Base-by-base conservation (phyloP, 2,113 vertebrate genomes). In the Aythya baeri region DNA sequence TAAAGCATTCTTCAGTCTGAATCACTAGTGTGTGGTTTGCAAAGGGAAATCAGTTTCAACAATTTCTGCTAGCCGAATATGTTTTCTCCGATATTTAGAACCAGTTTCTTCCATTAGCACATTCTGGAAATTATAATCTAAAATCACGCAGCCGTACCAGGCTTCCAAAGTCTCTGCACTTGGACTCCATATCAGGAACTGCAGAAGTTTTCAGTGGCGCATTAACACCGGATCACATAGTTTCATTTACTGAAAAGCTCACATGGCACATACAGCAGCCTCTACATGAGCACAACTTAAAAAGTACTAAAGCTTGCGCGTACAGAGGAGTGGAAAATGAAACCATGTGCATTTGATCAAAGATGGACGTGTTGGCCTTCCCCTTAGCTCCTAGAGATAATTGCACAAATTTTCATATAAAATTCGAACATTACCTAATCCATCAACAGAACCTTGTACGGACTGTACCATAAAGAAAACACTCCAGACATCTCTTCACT, bases 1-100 rank as follows among this genome's bases (percentile, higher is more conserved):
- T 81, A 82, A 63, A 92, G 52, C 78, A 67, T 95, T 94, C 91
- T 96, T 93, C 88, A 77, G 71, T 87, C 79, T 91, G 91, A 96
- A 79, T 96, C 88, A 96, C 74, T 21, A 85, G 43, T 91, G 46
- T 82, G 83, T 86, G 68, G 86, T 96, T 91, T 92, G 38, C 66
- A 94, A 93, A 95, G 72, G 36, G 46, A 86, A 96, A 89, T 87
- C 0, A 0, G 23, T 80, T 96, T 93, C 86, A 88, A 96, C 82
- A 88, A 87, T 75, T 93, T 95, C 96, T 93, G 74, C 63, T 66
- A 72, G 57, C 43, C 82, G 76, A 57, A 67, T 67, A 67, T 13
- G 18, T 52, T 62, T 16, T 49, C 66, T 80, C 22, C n/a, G 78
- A 79, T 41, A 86, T 79, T 93, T 54, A 83, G 75, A 88, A 65